phyloP scores from a whole-genome alignment of 2,888 invertebrate genomes.

The Cephus spinipes region DNA sequence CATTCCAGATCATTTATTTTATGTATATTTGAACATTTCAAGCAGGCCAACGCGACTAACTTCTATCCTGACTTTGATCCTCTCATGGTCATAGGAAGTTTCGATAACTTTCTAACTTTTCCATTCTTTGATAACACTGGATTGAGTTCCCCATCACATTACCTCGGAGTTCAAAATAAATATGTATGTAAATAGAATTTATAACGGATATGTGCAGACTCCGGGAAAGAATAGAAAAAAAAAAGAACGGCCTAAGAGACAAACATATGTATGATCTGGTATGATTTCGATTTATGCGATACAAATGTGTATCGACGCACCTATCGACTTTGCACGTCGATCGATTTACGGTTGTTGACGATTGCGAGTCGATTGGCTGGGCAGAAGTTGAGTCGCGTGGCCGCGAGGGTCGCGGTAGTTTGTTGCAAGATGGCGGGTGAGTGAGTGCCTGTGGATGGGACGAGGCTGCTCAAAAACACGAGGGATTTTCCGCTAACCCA shows the following conservation, averaged over 20 bases:
- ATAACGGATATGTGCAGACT: neutral
- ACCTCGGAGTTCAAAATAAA: neutral
- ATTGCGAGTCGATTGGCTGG: neutral
- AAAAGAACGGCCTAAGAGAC: neutral
- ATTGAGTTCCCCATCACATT: neutral
- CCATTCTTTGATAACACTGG: neutral
- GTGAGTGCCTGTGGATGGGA: constrained; percentile 62
- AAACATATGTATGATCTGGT: no score
- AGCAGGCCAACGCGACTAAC: neutral
- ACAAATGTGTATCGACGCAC: neutral
- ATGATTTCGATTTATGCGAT: neutral
- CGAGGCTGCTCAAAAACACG: constrained; percentile 58
- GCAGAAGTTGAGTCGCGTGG: constrained; percentile 11
- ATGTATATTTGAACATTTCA: neutral
- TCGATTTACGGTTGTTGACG: neutral
- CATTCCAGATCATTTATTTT: neutral
- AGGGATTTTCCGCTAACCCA: constrained; percentile 59
- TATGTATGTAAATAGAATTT: neutral
- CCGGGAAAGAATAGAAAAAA: neutral
- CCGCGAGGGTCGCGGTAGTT: constrained; percentile 59
- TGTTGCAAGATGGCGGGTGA: constrained; percentile 67
- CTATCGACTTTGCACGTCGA: neutral
- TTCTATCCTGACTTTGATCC: neutral
- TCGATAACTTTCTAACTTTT: neutral
- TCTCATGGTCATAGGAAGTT: neutral